These are phyloP conservation scores for Perdita meconis DNA, from an alignment of 2,888 invertebrate genomes.

Conservation along the genomic window DNA sequence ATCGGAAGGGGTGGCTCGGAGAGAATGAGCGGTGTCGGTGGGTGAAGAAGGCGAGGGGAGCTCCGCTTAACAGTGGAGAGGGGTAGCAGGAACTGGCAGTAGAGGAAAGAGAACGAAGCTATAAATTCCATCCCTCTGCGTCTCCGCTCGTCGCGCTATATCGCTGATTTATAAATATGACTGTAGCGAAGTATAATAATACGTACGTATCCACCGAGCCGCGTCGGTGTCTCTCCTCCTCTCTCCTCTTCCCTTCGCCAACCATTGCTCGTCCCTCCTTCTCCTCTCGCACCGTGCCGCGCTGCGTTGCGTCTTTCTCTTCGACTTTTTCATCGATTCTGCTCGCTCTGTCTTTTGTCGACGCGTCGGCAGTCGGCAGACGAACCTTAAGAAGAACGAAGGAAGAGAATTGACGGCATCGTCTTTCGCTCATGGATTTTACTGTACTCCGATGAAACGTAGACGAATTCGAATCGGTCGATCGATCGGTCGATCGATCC, in stretches of 20 bases:
- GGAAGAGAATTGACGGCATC: background rate
- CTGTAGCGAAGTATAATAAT: constrained; percentile 85
- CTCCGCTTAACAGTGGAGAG: constrained; percentile 60
- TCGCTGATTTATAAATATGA: constrained; percentile 85
- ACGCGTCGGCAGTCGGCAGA: background rate
- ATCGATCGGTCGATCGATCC: constrained; percentile 6
- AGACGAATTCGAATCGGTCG: constrained; percentile 1
- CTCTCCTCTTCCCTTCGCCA: constrained; percentile 28
- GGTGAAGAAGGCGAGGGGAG: constrained; percentile 67
- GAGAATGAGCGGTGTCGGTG: constrained; percentile 68
- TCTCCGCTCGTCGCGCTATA: constrained; percentile 83
- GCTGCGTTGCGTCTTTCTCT: constrained; percentile 21
- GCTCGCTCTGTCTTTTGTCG: constrained; percentile 2
- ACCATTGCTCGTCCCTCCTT: constrained; percentile 11
- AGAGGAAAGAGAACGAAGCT: constrained; percentile 83
- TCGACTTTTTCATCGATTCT: constrained; percentile 20
- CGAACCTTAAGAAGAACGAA: constrained; percentile 4
- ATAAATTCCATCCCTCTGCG: constrained; percentile 83
- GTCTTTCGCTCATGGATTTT: background rate
- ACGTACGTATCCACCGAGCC: constrained; percentile 80
- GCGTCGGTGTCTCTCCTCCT: constrained; percentile 63
- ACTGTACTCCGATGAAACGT: background rate
- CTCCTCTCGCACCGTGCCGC: constrained; percentile 17
- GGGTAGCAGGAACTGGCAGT: constrained; percentile 83
- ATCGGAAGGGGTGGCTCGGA: constrained; percentile 69